Evolutionary conservation across 2,797 vertebrate species (phyloP).

Genomic region (Aratinga solstitialis): DNA sequence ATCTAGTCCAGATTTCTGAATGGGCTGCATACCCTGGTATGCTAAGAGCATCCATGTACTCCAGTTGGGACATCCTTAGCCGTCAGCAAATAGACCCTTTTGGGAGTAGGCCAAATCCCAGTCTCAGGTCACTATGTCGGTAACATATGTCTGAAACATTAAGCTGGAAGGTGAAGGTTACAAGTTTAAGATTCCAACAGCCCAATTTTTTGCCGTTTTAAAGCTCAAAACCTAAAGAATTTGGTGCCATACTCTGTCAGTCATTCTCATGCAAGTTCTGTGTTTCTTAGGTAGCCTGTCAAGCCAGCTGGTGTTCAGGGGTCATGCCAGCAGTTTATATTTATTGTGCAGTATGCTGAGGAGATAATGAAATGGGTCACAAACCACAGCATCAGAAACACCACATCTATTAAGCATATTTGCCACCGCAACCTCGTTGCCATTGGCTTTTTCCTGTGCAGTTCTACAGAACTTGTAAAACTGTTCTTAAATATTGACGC

Average conservation of each 20-base stretch:
- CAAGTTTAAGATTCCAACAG: neutral
- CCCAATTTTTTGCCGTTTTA: neutral
- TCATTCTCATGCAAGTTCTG: neutral
- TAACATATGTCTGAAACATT: neutral
- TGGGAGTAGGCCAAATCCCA: neutral
- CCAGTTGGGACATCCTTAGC: neutral
- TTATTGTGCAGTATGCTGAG: neutral
- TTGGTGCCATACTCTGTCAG: neutral
- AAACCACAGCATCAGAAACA: neutral
- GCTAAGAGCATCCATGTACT: neutral
- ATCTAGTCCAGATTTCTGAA: neutral
- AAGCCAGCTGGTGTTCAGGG: neutral
- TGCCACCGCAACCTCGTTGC: neutral
- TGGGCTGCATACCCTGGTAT: neutral
- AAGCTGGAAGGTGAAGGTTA: neutral
- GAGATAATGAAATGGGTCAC: neutral
- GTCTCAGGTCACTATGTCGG: accelerated
- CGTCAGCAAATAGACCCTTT: neutral
- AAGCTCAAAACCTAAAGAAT: neutral
- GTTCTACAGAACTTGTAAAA: neutral
- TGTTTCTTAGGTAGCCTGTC: neutral
- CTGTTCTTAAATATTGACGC: conserved; percentile 5
- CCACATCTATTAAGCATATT: neutral
- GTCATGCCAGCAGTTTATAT: neutral
- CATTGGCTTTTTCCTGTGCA: neutral